These are phyloP conservation scores for Rhinoderma darwinii DNA, from an alignment of 2,113 vertebrate species.

Conservation along the genomic window DNA sequence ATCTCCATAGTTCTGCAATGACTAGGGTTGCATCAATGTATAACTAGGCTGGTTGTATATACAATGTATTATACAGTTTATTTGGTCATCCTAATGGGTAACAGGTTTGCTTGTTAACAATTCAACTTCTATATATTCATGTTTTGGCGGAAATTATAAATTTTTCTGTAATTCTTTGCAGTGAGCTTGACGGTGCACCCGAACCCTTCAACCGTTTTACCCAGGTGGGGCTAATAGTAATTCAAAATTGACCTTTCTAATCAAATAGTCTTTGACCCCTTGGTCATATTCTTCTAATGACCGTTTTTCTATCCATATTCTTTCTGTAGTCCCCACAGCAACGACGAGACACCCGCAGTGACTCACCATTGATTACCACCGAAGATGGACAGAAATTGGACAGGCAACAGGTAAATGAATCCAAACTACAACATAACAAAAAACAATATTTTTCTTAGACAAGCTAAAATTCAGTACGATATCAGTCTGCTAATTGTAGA, in stretches of 20 bases:
- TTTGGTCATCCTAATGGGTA: no score
- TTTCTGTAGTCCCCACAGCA: not conserved
- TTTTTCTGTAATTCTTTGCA: not conserved
- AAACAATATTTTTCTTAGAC: no score
- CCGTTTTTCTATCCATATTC: not conserved
- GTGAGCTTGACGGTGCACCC: not conserved
- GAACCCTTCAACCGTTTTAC: not conserved
- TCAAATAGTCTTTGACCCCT: no score
- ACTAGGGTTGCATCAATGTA: no score
- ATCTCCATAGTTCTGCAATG: no score
- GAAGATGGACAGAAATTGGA: slow-evolving; percentile 57
- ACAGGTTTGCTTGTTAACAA: no score
- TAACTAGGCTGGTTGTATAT: no score
- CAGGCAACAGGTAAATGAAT: slow-evolving; percentile 58
- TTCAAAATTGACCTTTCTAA: not conserved
- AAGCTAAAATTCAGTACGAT: not conserved
- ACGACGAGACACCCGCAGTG: slow-evolving; percentile 5
- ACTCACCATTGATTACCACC: slow-evolving; percentile 5
- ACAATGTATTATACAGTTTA: no score
- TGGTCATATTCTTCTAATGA: not conserved
- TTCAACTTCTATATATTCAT: not conserved
- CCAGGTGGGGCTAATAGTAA: not conserved
- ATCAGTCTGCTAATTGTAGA: not conserved
- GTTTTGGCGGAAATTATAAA: not conserved
- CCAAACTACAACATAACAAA: not conserved